These are phyloP conservation scores for Ostrea edulis DNA, from an alignment of 1,140 invertebrate species.

Conservation along the genomic window DNA sequence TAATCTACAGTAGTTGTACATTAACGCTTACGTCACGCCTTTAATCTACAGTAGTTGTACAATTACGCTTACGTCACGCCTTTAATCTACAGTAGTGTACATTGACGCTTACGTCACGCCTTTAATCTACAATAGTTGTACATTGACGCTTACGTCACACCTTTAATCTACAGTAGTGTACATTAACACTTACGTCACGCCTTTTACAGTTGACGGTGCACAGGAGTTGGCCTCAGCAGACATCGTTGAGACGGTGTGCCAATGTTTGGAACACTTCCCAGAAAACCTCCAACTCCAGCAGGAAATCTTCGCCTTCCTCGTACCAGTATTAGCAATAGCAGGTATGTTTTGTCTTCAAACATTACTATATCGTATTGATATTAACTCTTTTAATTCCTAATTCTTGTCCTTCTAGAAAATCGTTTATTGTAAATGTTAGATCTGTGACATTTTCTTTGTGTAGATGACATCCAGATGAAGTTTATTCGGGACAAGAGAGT, in stretches of 20 bases:
- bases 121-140: no score
- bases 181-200: background rate
- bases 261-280: background rate
- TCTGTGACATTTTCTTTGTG: background rate
- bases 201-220: background rate
- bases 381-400: no score
- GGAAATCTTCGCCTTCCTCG: background rate
- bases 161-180: no score
- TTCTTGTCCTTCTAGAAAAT: no score
- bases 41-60: background rate
- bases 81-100: constrained; percentile 18
- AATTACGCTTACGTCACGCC: background rate
- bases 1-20: constrained; percentile 3
- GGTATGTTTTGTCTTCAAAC: background rate
- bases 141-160: background rate
- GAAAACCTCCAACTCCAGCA: constrained; percentile 11
- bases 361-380: background rate
- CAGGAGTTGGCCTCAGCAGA: background rate
- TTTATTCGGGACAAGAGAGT: constrained; percentile 51
- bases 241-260: background rate
- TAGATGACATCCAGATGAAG: constrained; percentile 46
- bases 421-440: no score
- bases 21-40: background rate
- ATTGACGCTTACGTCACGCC: background rate
- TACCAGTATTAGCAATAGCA: background rate